These are phyloP conservation scores for Strigamia transsilvanica DNA, from an alignment of 2,888 invertebrate genomes.

Conservation along the genomic window DNA sequence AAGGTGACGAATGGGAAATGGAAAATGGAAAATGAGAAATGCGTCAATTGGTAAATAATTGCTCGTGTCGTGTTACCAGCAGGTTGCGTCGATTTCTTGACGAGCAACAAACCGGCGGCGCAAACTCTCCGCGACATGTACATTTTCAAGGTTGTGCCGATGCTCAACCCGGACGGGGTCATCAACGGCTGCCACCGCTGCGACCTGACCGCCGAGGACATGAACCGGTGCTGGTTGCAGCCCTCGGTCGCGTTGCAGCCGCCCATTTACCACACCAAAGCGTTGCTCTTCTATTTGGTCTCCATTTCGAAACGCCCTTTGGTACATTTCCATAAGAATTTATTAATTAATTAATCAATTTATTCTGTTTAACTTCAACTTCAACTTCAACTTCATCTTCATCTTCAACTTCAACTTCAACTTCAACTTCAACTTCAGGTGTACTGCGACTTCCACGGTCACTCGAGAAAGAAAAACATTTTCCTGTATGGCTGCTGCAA, in stretches of 20 bases:
- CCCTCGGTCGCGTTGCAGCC: constrained; percentile 80
- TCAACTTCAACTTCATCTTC: too few relatives aligned
- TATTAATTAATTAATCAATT: too few relatives aligned
- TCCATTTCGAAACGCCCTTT: constrained; percentile 63
- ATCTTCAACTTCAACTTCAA: too few relatives aligned
- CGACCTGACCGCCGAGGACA: constrained; percentile 83
- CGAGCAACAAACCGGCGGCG: constrained; percentile 70
- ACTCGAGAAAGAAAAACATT: constrained; percentile 84
- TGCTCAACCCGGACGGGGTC: constrained; percentile 89
- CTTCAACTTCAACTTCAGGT: constrained; percentile 59
- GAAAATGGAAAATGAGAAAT: too few relatives aligned
- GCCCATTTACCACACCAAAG: constrained; percentile 82
- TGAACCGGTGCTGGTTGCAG: constrained; percentile 84
- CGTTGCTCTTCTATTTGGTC: constrained; percentile 65
- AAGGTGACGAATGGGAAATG: constrained; percentile 66
- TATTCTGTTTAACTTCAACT: too few relatives aligned
- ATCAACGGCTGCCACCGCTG: constrained; percentile 85
- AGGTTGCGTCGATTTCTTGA: constrained; percentile 73
- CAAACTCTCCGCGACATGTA: constrained; percentile 73
- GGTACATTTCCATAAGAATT: constrained; percentile 60
- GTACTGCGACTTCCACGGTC: constrained; percentile 82
- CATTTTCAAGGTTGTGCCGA: constrained; percentile 86
- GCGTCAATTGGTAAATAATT: too few relatives aligned
- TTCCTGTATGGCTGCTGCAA: constrained; percentile 84
- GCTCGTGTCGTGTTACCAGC: too few relatives aligned